These are phyloP conservation scores for Tadarida brasiliensis DNA, from an alignment of 2,797 vertebrate species.

Conservation along the genomic window DNA sequence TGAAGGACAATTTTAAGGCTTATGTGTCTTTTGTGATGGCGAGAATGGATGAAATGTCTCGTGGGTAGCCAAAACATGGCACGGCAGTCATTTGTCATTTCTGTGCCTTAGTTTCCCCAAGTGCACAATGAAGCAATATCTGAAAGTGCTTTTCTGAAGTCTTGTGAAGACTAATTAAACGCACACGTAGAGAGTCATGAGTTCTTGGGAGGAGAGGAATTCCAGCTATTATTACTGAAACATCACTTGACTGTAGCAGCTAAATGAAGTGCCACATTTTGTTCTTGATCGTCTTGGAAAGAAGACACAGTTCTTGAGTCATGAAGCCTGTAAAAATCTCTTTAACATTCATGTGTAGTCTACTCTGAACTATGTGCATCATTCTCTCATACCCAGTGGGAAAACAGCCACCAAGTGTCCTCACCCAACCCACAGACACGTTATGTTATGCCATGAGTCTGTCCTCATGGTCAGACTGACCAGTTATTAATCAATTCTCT, in stretches of 20 bases:
- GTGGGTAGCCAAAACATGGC: background rate
- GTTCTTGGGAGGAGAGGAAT: background rate
- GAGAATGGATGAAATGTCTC: background rate
- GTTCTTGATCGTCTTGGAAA: conserved; percentile 12
- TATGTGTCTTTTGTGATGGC: background rate
- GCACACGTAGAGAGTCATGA: background rate
- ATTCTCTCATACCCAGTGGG: background rate
- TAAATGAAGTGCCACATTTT: conserved; percentile 21
- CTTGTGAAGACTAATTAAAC: background rate
- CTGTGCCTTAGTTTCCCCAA: background rate
- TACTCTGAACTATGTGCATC: background rate
- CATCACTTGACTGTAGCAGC: background rate
- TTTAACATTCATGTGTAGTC: conserved; percentile 27
- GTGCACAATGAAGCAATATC: background rate
- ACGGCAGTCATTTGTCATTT: background rate
- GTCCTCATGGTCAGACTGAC: background rate
- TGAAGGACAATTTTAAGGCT: background rate
- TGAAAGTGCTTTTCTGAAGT: conserved; percentile 18
- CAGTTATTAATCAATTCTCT: background rate
- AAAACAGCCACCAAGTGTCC: background rate
- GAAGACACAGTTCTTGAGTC: conserved; percentile 8
- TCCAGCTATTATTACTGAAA: conserved; percentile 14
- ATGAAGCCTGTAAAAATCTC: background rate
- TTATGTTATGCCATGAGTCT: background rate
- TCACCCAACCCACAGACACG: rapidly evolving